These are phyloP conservation scores for Subacronicta megacephala DNA, from an alignment of 2,888 invertebrate genomes.

Conservation along the genomic window DNA sequence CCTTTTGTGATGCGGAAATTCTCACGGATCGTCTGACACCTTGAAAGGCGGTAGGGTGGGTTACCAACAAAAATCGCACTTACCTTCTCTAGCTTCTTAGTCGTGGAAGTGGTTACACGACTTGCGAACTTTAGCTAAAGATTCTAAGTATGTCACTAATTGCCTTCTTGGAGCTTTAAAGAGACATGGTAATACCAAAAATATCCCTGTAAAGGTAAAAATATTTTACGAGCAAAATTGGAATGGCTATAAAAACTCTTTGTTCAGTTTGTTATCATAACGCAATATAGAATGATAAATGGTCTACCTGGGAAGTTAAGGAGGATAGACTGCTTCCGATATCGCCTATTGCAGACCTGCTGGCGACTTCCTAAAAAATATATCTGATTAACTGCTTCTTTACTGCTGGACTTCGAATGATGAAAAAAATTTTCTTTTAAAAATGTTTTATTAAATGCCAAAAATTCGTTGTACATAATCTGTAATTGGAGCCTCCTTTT, in stretches of 20 bases:
- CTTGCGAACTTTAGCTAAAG: no score
- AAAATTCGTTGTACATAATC: no score
- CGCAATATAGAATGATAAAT: conserved; percentile 39
- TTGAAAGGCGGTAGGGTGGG: no score
- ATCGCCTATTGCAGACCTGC: not conserved
- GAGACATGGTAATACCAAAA: conserved; percentile 16
- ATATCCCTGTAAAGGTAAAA: conserved; percentile 36
- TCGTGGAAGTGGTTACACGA: no score
- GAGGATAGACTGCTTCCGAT: conserved; percentile 11
- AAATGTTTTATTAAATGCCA: no score
- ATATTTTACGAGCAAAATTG: conserved; percentile 46
- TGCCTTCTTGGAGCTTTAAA: conserved; percentile 2
- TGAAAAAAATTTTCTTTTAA: no score
- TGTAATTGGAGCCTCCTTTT: no score
- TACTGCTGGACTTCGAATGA: no score
- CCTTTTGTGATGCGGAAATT: no score
- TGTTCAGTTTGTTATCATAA: conserved; percentile 48
- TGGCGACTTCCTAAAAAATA: not conserved
- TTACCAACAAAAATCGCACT: no score
- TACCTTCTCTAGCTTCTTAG: no score
- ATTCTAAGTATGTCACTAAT: not conserved
- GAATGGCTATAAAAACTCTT: conserved; percentile 46
- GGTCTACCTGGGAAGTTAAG: conserved; percentile 13
- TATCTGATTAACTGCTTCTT: not conserved
- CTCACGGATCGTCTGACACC: no score